These are phyloP conservation scores for Falco cherrug DNA, from an alignment of 2,797 vertebrate species.

Conservation along the genomic window DNA sequence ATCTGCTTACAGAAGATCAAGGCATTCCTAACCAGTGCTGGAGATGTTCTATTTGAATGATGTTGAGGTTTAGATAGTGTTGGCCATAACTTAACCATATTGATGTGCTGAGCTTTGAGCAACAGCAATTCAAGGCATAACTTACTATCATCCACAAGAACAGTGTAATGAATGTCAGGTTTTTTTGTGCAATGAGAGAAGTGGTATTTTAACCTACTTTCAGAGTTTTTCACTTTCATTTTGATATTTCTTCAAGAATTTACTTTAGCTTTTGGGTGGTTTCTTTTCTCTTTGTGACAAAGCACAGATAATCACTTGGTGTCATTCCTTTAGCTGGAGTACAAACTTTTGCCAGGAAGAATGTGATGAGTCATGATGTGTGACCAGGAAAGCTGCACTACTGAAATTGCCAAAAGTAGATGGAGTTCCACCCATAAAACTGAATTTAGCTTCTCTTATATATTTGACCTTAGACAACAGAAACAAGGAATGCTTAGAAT, in stretches of 20 bases:
- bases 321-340: neutral
- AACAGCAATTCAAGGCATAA: neutral
- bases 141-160: neutral
- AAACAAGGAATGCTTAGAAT: neutral
- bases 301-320: neutral
- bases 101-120: neutral
- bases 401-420: neutral
- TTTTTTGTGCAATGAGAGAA: neutral
- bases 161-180: neutral
- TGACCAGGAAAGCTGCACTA: neutral
- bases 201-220: neutral
- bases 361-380: neutral
- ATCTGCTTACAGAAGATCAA: neutral
- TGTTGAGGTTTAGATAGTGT: rapidly evolving
- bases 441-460: neutral
- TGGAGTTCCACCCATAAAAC: neutral
- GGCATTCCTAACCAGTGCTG: neutral
- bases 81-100: neutral
- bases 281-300: neutral
- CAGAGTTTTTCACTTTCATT: neutral
- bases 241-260: neutral
- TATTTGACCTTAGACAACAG: neutral
- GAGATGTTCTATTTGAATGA: neutral
- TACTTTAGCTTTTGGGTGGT: neutral
- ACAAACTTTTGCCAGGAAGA: constrained; percentile 2